phyloP scores from a whole-genome alignment of 2,797 vertebrate species.

The Mus minutoides region DNA sequence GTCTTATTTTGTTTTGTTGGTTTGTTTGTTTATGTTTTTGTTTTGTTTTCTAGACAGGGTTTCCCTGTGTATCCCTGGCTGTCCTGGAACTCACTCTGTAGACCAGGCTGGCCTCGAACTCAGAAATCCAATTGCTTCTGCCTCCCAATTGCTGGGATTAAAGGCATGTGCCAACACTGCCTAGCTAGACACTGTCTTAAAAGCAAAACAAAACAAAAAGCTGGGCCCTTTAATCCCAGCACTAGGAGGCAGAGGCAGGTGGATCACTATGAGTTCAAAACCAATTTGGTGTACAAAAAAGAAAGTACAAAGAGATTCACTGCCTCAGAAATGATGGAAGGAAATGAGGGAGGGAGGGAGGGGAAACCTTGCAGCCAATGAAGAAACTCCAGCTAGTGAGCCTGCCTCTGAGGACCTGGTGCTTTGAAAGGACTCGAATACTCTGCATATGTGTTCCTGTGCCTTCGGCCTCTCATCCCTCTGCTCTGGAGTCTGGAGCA shows the following conservation, averaged over 20 bases:
- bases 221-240: not conserved
- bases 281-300: not conserved
- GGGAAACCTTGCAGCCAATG: not conserved
- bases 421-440: not conserved
- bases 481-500: not conserved
- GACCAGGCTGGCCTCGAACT: too few relatives aligned
- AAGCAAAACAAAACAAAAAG: not conserved
- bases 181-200: not conserved
- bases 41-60: too few relatives aligned
- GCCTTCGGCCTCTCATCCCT: not conserved
- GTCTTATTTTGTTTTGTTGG: not conserved
- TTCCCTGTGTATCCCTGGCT: too few relatives aligned
- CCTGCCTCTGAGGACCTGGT: not conserved
- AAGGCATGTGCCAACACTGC: too few relatives aligned
- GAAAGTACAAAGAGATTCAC: not conserved
- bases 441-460: not conserved
- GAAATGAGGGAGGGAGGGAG: not conserved
- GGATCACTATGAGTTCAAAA: not conserved
- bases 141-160: too few relatives aligned
- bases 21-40: too few relatives aligned
- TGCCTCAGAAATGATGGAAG: not conserved
- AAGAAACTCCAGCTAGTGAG: constrained; percentile 16
- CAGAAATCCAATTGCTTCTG: too few relatives aligned
- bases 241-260: not conserved
- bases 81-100: too few relatives aligned